These are phyloP conservation scores for Urocynchramus pylzowi DNA, from an alignment of 2,113 vertebrate species.

Conservation along the genomic window DNA sequence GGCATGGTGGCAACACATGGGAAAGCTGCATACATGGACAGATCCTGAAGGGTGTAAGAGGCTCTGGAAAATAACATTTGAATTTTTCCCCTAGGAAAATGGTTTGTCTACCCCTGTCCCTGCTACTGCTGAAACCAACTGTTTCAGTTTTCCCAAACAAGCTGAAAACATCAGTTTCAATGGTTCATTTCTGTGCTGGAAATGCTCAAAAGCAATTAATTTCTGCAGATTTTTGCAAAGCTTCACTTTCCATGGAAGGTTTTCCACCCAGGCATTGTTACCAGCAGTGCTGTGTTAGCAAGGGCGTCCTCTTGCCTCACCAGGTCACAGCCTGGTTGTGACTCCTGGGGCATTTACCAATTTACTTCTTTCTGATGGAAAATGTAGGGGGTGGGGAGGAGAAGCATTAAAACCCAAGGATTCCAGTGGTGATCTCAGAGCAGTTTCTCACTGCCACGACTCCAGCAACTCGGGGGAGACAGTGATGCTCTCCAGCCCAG, in stretches of 20 bases:
- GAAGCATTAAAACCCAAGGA: background rate
- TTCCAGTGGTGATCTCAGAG: constrained; percentile 47
- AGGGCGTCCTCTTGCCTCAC: background rate
- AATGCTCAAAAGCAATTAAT: background rate
- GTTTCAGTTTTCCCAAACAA: background rate
- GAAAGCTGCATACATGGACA: background rate
- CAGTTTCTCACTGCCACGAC: background rate
- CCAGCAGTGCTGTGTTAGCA: background rate
- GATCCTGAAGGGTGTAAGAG: background rate
- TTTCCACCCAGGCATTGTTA: background rate
- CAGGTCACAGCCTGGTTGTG: background rate
- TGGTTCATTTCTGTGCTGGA: background rate
- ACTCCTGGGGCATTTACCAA: background rate
- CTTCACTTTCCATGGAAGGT: background rate
- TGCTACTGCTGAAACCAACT: background rate
- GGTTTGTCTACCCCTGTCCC: background rate
- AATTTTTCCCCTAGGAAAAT: background rate
- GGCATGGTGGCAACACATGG: background rate
- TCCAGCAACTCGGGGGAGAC: background rate
- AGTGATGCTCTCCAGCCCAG: constrained; percentile 43
- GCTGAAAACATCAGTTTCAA: background rate
- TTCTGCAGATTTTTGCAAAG: background rate
- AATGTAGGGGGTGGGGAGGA: background rate
- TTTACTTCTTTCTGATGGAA: background rate
- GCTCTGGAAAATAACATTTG: background rate